phyloP scores from a whole-genome alignment of 2,797 vertebrate genomes.

The Philypnodon macrostomus region DNA sequence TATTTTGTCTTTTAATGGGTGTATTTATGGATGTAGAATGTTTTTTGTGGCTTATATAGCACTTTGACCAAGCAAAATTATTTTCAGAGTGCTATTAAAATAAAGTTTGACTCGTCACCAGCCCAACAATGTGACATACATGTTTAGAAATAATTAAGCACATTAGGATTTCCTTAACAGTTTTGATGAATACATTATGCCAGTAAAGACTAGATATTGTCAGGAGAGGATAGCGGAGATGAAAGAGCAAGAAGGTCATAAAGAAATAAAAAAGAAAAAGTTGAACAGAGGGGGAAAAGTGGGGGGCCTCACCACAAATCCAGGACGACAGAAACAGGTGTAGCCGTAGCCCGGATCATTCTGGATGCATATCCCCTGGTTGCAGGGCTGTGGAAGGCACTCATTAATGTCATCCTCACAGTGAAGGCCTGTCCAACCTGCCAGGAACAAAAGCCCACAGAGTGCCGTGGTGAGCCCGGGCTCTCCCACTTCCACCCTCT shows the following conservation, averaged over 20 bases:
- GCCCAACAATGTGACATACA: not conserved
- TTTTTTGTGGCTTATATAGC: no score
- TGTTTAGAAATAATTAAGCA: constrained; percentile 3
- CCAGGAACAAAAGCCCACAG: constrained; percentile 79
- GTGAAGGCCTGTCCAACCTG: constrained; percentile 84
- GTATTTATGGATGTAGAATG: no score
- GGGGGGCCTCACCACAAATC: constrained; percentile 82
- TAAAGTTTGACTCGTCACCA: no score
- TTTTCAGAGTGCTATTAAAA: no score
- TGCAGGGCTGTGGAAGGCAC: constrained; percentile 80
- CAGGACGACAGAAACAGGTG: constrained; percentile 83
- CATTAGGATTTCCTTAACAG: constrained; percentile 1
- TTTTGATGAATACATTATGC: constrained; percentile 6
- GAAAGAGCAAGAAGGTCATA: constrained; percentile 25
- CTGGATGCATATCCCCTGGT: constrained; percentile 82
- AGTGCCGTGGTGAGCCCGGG: constrained; percentile 69
- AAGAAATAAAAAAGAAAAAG: constrained; percentile 11
- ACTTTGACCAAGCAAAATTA: no score
- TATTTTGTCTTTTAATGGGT: no score
- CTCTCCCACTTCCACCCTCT: constrained; percentile 73
- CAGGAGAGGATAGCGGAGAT: constrained; percentile 9
- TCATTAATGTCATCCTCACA: constrained; percentile 86
- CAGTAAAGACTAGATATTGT: not conserved
- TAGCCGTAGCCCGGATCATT: constrained; percentile 81
- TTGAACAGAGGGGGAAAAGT: constrained; percentile 40